Evolutionary conservation across 2,888 invertebrate species (phyloP).

Genomic region (Coleophora deauratella): DNA sequence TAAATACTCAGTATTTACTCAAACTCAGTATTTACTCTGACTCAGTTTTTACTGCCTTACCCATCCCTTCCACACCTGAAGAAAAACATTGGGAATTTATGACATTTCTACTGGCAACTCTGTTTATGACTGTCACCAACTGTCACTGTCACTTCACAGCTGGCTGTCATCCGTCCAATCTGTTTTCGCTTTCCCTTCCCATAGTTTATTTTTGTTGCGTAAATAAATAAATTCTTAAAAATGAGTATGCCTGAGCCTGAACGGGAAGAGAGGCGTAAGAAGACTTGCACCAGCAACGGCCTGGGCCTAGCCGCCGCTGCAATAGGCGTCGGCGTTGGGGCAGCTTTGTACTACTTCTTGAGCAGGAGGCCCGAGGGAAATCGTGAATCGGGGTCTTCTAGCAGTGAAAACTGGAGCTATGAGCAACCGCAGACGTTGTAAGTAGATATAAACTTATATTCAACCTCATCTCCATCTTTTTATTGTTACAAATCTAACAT

Average conservation of each 20-base stretch:
- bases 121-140: no score
- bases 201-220: neutral
- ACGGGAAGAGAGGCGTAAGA: conserved; percentile 46
- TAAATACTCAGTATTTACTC: no score
- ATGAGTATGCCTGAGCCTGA: conserved; percentile 48
- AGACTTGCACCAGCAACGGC: conserved; percentile 46
- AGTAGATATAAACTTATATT: conserved; percentile 2
- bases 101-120: no score
- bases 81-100: no score
- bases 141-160: no score
- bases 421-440: conserved; percentile 24
- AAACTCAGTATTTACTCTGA: no score
- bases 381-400: conserved; percentile 35
- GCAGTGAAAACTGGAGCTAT: conserved; percentile 37
- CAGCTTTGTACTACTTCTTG: conserved; percentile 60
- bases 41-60: no score
- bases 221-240: conserved; percentile 10
- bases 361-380: conserved; percentile 47
- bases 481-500: no score
- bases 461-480: neutral
- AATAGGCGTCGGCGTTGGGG: conserved; percentile 59
- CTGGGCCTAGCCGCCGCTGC: conserved; percentile 57
- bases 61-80: no score
- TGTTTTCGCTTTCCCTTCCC: neutral
- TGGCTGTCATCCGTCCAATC: no score